Conservation (phyloP, 1,140 invertebrate species). For the Bilobella aurantiaca region DNA sequence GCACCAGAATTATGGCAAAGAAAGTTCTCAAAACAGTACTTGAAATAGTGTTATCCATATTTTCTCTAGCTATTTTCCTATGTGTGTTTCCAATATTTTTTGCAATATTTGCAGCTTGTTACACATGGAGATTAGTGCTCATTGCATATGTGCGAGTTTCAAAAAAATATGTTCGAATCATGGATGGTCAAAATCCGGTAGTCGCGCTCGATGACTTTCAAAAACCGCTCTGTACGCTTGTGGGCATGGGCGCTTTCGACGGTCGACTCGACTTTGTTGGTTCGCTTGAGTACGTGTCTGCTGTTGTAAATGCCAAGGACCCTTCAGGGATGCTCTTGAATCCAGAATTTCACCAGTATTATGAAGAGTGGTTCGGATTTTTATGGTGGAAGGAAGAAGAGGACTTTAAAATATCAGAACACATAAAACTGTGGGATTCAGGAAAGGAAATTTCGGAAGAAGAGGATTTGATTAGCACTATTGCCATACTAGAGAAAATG, state of each 20-base stretch:
- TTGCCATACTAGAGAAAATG: constrained; percentile 17
- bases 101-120: no score
- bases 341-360: constrained; percentile 26
- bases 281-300: constrained; percentile 11
- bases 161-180: constrained; percentile 19
- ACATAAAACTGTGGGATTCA: constrained; percentile 22
- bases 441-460: constrained; percentile 15
- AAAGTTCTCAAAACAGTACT: no score
- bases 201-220: constrained; percentile 27
- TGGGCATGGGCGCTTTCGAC: constrained; percentile 30
- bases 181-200: constrained; percentile 30
- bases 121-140: constrained; percentile 18
- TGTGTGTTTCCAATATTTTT: no score
- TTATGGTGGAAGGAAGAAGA: constrained; percentile 31
- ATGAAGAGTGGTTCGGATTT: constrained; percentile 27
- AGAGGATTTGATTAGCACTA: constrained; percentile 25
- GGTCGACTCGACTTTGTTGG: constrained; percentile 9
- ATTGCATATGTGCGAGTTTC: constrained; percentile 19
- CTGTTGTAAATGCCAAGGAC: constrained; percentile 5
- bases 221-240: constrained; percentile 27
- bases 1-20: no score
- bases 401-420: constrained; percentile 17
- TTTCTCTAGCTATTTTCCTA: no score
- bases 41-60: no score
- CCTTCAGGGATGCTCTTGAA: constrained; percentile 6